Conservation (phyloP, 2,113 vertebrate species). For the Catharus fuscescens region DNA sequence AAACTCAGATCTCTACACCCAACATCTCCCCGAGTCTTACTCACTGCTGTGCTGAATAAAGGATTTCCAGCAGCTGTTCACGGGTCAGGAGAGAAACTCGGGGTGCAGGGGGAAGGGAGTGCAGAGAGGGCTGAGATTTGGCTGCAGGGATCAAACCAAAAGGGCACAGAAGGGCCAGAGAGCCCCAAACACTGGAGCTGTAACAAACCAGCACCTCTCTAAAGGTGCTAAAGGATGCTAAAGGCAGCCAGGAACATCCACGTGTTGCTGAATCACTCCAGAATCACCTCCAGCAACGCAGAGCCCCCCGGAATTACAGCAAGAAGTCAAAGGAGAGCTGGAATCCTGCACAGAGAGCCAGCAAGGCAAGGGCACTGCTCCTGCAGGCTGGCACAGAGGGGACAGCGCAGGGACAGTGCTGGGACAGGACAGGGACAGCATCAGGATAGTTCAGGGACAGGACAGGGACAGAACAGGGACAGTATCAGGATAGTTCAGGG, state of each 20-base stretch:
- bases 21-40: not conserved
- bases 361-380: not conserved
- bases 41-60: not conserved
- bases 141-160: not conserved
- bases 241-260: not conserved
- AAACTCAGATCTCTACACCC: not conserved
- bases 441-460: not conserved
- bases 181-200: rapidly evolving
- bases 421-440: not conserved
- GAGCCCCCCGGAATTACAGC: not conserved
- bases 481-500: no score
- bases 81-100: not conserved
- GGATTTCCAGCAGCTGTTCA: not conserved
- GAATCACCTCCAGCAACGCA: not conserved
- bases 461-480: not conserved
- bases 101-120: not conserved
- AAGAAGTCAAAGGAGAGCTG: not conserved
- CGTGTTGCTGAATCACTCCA: conserved; percentile 13
- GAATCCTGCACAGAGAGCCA: not conserved
- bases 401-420: not conserved
- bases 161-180: rapidly evolving
- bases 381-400: not conserved
- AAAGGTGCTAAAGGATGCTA: no score
- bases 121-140: not conserved
- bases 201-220: not conserved